Percentiles rank a stretch among this genome's conserved stretches.
Evolutionary conservation across 2,888 invertebrate species (phyloP).

Genomic region (Caenorhabditis plicata): DNA sequence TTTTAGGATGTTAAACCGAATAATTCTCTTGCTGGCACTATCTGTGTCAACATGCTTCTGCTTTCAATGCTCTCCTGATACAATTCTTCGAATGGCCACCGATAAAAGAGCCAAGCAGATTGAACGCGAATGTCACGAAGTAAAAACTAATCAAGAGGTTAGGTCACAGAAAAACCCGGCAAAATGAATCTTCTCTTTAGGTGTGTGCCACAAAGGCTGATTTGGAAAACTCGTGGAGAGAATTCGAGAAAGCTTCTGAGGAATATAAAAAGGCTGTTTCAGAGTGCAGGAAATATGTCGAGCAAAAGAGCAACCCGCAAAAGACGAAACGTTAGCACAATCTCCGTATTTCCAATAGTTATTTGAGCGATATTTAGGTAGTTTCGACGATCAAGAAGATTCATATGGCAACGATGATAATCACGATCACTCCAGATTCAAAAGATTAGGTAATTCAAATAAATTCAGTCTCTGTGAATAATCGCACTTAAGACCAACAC

Average conservation of each 20-base stretch:
- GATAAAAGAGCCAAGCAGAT: slow-evolving; percentile 46
- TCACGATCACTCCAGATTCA: slow-evolving; percentile 14
- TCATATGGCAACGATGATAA: slow-evolving; percentile 3
- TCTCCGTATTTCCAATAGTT: too few relatives aligned
- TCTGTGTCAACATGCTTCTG: too few relatives aligned
- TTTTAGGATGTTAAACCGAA: too few relatives aligned
- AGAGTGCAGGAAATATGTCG: slow-evolving; percentile 23
- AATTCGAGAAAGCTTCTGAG: slow-evolving; percentile 35
- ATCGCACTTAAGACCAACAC: too few relatives aligned
- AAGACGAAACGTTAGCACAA: neutral
- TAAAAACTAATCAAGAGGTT: slow-evolving; percentile 10
- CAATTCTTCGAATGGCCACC: slow-evolving; percentile 46
- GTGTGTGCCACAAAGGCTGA: slow-evolving; percentile 32
- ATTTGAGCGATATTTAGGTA: neutral
- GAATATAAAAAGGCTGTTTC: slow-evolving; percentile 37
- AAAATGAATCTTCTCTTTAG: neutral
- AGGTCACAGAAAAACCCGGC: slow-evolving; percentile 6
- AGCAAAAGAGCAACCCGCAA: slow-evolving; percentile 24
- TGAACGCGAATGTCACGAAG: slow-evolving; percentile 42
- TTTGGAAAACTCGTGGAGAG: slow-evolving; percentile 42
- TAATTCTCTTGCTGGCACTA: too few relatives aligned
- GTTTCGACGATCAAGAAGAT: slow-evolving; percentile 13
- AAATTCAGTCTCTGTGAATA: too few relatives aligned
- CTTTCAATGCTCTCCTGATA: slow-evolving; percentile 46
- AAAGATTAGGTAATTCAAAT: too few relatives aligned